Base-by-base conservation (phyloP, 2,888 invertebrate species). In the Cremastobaeus sp. region DNA sequence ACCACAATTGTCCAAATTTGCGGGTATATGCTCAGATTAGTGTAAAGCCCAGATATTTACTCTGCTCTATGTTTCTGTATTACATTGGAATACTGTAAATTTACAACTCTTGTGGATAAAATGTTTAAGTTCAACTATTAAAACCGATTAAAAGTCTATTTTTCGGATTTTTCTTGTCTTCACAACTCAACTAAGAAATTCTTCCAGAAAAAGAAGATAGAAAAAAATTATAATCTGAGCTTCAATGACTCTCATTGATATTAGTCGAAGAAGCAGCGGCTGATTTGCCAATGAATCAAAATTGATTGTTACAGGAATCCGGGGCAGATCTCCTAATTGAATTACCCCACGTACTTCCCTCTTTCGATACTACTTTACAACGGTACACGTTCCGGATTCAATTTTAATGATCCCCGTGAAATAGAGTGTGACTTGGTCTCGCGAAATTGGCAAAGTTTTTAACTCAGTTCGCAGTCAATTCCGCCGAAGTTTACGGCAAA, bases 251-350 rank as follows among this genome's bases (percentile, higher is more conserved):
- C n/a, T n/a, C n/a, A n/a, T n/a, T n/a, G n/a, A n/a, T n/a, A n/a
- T n/a, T n/a, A n/a, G n/a, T n/a, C n/a, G 28, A 12, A 54, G 25
- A 34, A 41, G 48, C 35, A 50, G 47, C 30, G 32, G 20, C 50
- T 59, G 15, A 45, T 35, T 47, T 62, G n/a, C 14, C 14, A 52
- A 28, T 30, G 55, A n/a, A 2, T 35, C 14, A 15, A 25, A n/a
- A 39, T 48, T 65, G 62, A 60, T 69, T 62, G 64, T 20, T 47
- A 65, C 71, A 41, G 68, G 64, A 74, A 80, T 80, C 68, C n/a
- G 74, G 75, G 50, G 59, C 74, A 76, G 78, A 80, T 78, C 77
- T 79, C 64, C 77, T 79, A 74, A 74, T 80, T 78, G 76, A 74
- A 76, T 71, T 72, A 57, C 62, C 74, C 66, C 39, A 41, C 39